These are phyloP conservation scores for Serinus canaria DNA, from an alignment of 2,113 vertebrate species.

Conservation along the genomic window DNA sequence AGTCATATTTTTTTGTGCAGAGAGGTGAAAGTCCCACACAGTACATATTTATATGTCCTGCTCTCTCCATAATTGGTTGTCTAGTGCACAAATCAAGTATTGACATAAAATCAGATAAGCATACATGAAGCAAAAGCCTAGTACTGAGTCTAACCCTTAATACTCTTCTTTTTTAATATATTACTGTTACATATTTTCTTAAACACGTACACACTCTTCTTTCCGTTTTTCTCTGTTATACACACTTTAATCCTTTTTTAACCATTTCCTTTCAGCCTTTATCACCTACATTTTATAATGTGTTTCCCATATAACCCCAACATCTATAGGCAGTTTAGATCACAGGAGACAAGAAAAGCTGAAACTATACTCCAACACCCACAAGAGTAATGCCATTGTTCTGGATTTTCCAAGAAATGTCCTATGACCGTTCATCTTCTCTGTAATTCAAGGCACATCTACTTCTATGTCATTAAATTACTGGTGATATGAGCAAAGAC, in stretches of 20 bases:
- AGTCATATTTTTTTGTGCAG: neutral
- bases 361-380: neutral
- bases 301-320: neutral
- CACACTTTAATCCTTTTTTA: neutral
- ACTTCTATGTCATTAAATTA: neutral
- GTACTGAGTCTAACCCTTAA: neutral
- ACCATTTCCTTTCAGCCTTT: neutral
- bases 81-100: neutral
- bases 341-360: neutral
- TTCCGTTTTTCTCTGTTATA: neutral
- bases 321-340: neutral
- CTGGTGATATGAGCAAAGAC: neutral
- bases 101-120: conserved; percentile 14
- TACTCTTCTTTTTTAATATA: neutral
- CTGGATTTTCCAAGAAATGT: neutral
- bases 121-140: neutral
- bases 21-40: neutral
- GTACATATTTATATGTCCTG: neutral
- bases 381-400: neutral
- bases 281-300: neutral
- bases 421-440: neutral
- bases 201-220: neutral
- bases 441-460: neutral
- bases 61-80: neutral
- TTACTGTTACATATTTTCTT: neutral